These are phyloP conservation scores for Harpagifer antarcticus DNA, from an alignment of 2,797 vertebrate genomes.

Conservation along the genomic window DNA sequence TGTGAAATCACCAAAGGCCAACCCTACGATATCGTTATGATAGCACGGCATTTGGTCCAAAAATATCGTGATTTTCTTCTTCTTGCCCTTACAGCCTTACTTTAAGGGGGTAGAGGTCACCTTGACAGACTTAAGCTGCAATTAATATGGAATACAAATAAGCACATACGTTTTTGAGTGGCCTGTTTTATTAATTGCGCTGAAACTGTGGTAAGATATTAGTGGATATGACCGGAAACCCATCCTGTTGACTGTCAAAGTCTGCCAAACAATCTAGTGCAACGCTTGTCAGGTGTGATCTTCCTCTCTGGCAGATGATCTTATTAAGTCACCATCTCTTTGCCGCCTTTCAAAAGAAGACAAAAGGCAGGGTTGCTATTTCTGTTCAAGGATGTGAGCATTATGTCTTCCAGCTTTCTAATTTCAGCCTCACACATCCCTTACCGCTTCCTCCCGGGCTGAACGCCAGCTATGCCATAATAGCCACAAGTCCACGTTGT, in stretches of 20 bases:
- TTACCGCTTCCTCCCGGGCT: constrained; percentile 9
- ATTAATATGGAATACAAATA: constrained; percentile 23
- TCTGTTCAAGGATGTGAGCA: constrained; percentile 30
- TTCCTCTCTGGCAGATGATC: constrained; percentile 13
- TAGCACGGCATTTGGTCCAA: too few species aligned
- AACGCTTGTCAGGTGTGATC: constrained; percentile 31
- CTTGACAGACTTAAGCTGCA: constrained; percentile 61
- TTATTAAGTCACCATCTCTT: constrained; percentile 16
- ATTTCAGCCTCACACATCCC: constrained; percentile 44
- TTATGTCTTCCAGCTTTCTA: constrained; percentile 51
- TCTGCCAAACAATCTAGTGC: constrained; percentile 26
- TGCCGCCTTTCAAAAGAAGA: constrained; percentile 25
- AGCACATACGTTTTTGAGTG: not conserved
- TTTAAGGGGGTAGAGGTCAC: constrained; percentile 70
- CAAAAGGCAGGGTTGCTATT: constrained; percentile 41
- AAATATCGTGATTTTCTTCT: too few species aligned
- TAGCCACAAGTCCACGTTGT: constrained; percentile 24
- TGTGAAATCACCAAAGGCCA: too few species aligned
- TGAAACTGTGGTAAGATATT: constrained; percentile 6
- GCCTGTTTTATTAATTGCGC: not conserved
- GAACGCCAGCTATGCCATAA: constrained; percentile 44
- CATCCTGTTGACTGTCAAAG: constrained; percentile 19
- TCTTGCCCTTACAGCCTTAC: too few species aligned
- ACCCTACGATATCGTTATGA: too few species aligned
- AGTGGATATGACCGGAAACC: constrained; percentile 18